These are phyloP conservation scores for Xanthostigma xanthostigma DNA, from an alignment of 2,888 invertebrate genomes.

Conservation along the genomic window DNA sequence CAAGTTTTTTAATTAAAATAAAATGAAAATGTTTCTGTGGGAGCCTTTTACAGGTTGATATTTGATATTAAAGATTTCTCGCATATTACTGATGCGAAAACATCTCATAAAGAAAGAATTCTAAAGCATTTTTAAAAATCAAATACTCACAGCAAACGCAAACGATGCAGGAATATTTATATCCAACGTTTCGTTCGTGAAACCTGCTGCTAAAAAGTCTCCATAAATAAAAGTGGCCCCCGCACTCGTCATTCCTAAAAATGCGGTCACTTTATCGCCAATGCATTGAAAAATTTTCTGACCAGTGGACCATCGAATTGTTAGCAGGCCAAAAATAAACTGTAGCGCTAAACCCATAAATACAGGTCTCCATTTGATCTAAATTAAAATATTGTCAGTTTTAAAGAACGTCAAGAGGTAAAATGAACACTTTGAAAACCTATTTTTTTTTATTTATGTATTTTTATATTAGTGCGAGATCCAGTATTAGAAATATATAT, in stretches of 20 bases:
- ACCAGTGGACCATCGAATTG: conserved; percentile 74
- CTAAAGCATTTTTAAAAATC: neutral
- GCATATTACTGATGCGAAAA: too few relatives aligned
- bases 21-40: too few relatives aligned
- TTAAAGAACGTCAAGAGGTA: too few relatives aligned
- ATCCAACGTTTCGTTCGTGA: neutral
- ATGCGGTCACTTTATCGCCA: conserved; percentile 49
- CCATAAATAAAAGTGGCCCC: conserved; percentile 83
- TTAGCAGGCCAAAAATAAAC: conserved; percentile 68
- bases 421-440: too few relatives aligned
- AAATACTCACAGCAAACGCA: conserved; percentile 62
- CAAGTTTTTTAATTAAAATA: too few relatives aligned
- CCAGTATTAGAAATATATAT: too few relatives aligned
- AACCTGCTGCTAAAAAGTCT: conserved; percentile 36
- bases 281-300: conserved; percentile 49
- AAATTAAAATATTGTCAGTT: conserved; percentile 7
- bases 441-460: too few relatives aligned
- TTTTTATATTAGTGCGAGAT: too few relatives aligned
- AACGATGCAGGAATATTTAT: conserved; percentile 42
- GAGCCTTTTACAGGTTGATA: too few relatives aligned
- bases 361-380: conserved; percentile 69
- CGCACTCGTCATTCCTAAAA: conserved; percentile 61
- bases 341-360: conserved; percentile 68
- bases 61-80: too few relatives aligned
- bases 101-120: neutral